phyloP scores from a whole-genome alignment of 2,113 vertebrate species.

The Phalacrocorax brasilianus region DNA sequence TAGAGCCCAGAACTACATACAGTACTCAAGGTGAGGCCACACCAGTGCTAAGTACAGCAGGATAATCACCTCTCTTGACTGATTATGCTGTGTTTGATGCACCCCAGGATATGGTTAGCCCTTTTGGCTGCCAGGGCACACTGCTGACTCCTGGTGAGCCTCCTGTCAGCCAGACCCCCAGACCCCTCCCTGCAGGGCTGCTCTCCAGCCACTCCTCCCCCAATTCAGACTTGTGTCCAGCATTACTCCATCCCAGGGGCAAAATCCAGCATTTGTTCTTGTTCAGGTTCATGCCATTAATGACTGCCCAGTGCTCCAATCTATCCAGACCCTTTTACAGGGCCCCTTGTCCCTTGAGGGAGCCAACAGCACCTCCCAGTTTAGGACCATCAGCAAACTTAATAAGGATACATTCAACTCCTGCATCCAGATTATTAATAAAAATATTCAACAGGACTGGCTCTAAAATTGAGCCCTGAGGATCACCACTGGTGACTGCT shows the following conservation, averaged over 20 bases:
- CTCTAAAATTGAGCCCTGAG: neutral
- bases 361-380: neutral
- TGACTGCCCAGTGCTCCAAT: neutral
- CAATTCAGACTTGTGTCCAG: neutral
- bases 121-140: neutral
- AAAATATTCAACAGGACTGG: neutral
- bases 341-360: neutral
- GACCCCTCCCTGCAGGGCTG: neutral
- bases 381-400: neutral
- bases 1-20: neutral
- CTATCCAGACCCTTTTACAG: neutral
- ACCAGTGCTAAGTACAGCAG: neutral
- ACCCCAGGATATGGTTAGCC: too few species aligned
- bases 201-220: neutral
- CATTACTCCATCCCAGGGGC: neutral
- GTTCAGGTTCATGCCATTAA: neutral
- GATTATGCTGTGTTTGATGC: too few species aligned
- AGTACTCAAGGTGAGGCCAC: neutral
- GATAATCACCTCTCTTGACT: too few species aligned
- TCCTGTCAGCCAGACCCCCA: neutral
- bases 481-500: neutral
- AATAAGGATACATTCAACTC: neutral
- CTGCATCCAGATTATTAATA: neutral
- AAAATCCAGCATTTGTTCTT: neutral
- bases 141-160: neutral